Base-by-base conservation (phyloP, 37 sponge, comb jelly and placozoan genomes). In the Ephydatia muelleri region DNA sequence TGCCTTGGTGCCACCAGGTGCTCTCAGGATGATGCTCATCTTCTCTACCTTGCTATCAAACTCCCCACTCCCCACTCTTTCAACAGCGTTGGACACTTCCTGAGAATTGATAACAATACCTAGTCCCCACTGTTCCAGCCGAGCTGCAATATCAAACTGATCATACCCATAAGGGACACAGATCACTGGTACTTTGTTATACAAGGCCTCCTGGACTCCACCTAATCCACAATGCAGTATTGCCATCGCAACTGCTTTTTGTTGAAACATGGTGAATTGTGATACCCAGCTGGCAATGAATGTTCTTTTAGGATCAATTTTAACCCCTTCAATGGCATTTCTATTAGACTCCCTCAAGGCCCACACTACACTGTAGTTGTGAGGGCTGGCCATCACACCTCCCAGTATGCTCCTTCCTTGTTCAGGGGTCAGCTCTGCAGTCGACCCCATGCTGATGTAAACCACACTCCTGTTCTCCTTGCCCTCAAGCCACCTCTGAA, bases 211-310 rank as follows among this genome's bases (percentile, higher is more conserved):
- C 21, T 78, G 68, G 70, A 85, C 2, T 5, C 86, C 86, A 0
- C 86, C 86, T 29, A 85, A 28, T 0, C 86, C 86, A 69, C 86
- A 35, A 64, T 85, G 86, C 2, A 78, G 57, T 27, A 78, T 36
- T 0, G 80, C 79, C 23, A 85, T 34, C 11, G 40, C 26, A 6
- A 79, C 68, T 68, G 73, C 31, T 67, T 71, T 34, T 23, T 85
- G 86, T 14, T 37, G 21, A 27, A 85, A 38, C 25, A 85, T 73
- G 34, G 70, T 40, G 8, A 40, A 33, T 73, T 85, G 86, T 23
- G 79, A 73, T 0, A 85, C 5, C 86, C 86, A 85, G 0, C 48
- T 40, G 23, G 49, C 36, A 4, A 67, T 66, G 23, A 71, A 32
- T 0, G 78, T 49, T 38, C 31, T 19, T 38, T 37, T 64, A 26